A percentile compares a stretch with the other conserved stretches of the same genome.
Evolutionary conservation across 1,140 invertebrate species (phyloP).

Genomic region (Brachionus rubens): DNA sequence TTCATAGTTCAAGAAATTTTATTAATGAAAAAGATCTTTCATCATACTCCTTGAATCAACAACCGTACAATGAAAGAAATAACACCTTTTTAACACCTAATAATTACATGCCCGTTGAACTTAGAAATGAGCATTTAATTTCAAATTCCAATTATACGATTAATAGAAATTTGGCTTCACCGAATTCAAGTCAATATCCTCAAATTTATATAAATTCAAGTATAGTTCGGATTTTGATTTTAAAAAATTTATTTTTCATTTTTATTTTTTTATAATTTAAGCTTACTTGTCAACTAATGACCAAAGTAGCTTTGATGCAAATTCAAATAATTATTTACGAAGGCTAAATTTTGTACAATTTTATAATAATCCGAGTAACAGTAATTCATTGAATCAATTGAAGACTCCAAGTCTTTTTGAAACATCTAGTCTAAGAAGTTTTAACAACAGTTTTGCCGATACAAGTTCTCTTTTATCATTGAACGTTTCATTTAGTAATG

Average conservation of each 20-base stretch:
- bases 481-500: not conserved
- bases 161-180: too few species aligned
- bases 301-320: too few species aligned
- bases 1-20: not conserved
- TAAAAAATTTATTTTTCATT: too few species aligned
- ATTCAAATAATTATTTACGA: too few species aligned
- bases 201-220: conserved; percentile 24
- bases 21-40: not conserved
- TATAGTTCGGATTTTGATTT: not conserved
- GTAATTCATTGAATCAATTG: not conserved
- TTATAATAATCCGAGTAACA: not conserved
- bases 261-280: too few species aligned
- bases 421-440: conserved; percentile 22
- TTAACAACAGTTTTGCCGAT: conserved; percentile 21
- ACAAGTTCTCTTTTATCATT: conserved; percentile 8
- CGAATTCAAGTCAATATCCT: too few species aligned
- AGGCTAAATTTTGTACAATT: not conserved
- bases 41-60: conserved; percentile 1
- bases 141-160: too few species aligned
- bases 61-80: too few species aligned
- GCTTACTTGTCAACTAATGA: too few species aligned
- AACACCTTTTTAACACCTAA: too few species aligned
- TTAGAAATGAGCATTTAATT: too few species aligned
- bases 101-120: too few species aligned
- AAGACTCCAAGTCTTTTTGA: not conserved